Evolutionary conservation across 2,113 vertebrate species (phyloP), one percentile per base, ranked within the genome.

Genomic region (Podarcis raffonei): DNA sequence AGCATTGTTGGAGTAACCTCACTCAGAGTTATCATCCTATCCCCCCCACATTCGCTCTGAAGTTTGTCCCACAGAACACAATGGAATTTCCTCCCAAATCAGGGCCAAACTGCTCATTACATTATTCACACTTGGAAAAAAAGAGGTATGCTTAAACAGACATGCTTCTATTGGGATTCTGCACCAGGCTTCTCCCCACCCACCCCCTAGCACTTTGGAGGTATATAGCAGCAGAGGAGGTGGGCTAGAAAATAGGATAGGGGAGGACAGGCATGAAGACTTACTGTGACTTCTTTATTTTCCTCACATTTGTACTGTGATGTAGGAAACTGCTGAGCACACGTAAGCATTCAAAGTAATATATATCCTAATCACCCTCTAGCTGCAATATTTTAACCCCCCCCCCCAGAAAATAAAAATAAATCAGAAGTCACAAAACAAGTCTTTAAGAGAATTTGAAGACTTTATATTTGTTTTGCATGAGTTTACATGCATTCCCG

Each of bases 1-100:
- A 89, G 5, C 42, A 76, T 77, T 89, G 81, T 89, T 48, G 11
- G 11, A 66, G 76, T 83, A 83, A 69, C 39, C 39, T 88, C 48
- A 87, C 48, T 62, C 42, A 39, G 11, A 68, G 5, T 76, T 32
- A 30, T 11, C 59, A 25, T 27, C 6, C 80, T 48, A 27, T 39
- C 62, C 30, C n/a, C 3, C 27, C 2, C 30, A 37, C 62, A 48
- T 15, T 37, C 37, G 35, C n/a, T 37, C 39, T 68, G 27, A 69
- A 32, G 27, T 81, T 81, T 81, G 39, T 11, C 23, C 39, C 81
- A 35, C 37, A 23, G 23, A 68, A 89, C 66, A 27, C 39, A 77
- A 68, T 68, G 25, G 23, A 68, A 66, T 65, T 77, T 65, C n/a
- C 37, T 68, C 30, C 39, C 13, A 88, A 32, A 66, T 65, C 59